These are phyloP conservation scores for Corythaixoides concolor DNA, from an alignment of 2,113 vertebrate species.

Conservation along the genomic window DNA sequence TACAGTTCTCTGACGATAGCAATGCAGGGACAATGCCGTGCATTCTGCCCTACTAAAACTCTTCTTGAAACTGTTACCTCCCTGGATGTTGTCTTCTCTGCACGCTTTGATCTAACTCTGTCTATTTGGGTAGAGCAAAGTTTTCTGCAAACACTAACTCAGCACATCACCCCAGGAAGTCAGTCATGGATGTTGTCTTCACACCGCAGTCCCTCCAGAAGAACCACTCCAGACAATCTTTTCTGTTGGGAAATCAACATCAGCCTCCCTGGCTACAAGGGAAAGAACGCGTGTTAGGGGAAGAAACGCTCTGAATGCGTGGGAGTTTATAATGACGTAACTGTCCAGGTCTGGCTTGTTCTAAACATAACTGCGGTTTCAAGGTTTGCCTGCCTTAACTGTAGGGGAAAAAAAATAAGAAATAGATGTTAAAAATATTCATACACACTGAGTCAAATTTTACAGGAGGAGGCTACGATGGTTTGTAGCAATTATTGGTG, in stretches of 20 bases:
- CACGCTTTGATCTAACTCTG: not conserved
- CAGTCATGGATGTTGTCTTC: not conserved
- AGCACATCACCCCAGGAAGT: not conserved
- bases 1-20: not conserved
- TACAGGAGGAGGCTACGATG: not conserved
- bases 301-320: not conserved
- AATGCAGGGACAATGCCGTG: not conserved
- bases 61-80: not conserved
- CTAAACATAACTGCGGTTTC: not conserved
- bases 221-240: not conserved
- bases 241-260: not conserved
- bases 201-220: not conserved
- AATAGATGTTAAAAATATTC: not conserved
- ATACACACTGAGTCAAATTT: not conserved
- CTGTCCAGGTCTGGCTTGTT: not conserved
- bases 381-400: not conserved
- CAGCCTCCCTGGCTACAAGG: not conserved
- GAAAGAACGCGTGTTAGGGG: not conserved
- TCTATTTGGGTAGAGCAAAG: not conserved
- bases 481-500: not conserved
- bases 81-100: not conserved
- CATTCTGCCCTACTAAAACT: not conserved
- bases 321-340: not conserved
- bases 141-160: not conserved
- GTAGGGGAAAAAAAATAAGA: not conserved